These are phyloP conservation scores for Terrapene triunguis DNA, from an alignment of 2,113 vertebrate genomes.

Conservation along the genomic window DNA sequence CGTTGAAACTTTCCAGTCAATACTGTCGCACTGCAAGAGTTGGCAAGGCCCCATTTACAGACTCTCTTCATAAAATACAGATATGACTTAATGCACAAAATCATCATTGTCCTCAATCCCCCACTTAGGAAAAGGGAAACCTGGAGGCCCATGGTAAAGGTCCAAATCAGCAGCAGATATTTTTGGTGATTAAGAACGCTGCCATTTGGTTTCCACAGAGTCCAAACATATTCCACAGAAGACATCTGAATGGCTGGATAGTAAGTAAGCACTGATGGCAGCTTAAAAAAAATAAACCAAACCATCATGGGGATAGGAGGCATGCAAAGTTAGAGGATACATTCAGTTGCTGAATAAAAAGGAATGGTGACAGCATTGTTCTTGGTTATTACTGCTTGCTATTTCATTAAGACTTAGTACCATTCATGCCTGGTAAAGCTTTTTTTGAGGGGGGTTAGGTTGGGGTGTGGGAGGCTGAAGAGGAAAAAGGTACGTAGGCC, in stretches of 20 bases:
- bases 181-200: not conserved
- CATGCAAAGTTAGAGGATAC: not conserved
- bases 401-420: not conserved
- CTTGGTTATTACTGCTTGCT: not conserved
- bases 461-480: not conserved
- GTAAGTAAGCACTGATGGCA: not conserved
- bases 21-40: not conserved
- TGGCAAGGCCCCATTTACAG: not conserved
- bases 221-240: not conserved
- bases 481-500: slow-evolving; percentile 4
- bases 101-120: not conserved
- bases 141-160: not conserved
- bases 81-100: not conserved
- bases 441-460: not conserved
- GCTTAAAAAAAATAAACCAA: not conserved
- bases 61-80: not conserved
- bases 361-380: not conserved
- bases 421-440: not conserved
- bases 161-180: not conserved
- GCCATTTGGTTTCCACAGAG: not conserved
- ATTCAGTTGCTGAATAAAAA: not conserved
- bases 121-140: not conserved
- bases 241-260: not conserved
- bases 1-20: not conserved
- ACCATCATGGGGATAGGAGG: not conserved